phyloP scores from a whole-genome alignment of 2,797 vertebrate species.

The Spheniscus humboldti region DNA sequence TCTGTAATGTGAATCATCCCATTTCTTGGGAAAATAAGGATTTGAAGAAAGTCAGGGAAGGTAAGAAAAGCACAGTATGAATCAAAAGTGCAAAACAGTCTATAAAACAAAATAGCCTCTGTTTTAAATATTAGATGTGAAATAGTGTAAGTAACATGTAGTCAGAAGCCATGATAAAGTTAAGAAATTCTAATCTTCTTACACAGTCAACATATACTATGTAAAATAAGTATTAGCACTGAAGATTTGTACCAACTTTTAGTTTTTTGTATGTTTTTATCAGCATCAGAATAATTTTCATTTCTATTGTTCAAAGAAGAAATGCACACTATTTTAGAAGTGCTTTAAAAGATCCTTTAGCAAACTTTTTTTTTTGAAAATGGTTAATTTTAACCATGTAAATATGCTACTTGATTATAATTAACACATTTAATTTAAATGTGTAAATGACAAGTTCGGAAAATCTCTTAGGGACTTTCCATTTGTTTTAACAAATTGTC shows the following conservation, averaged over 20 bases:
- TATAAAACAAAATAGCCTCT: not conserved
- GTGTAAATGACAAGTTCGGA: not conserved
- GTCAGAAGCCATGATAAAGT: not conserved
- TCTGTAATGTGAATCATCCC: not conserved
- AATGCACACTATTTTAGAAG: not conserved
- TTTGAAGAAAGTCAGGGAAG: not conserved
- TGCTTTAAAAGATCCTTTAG: not conserved
- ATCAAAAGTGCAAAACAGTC: not conserved
- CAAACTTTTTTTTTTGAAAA: not conserved
- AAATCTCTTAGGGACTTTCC: not conserved
- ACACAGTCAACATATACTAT: rapidly evolving
- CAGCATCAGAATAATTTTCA: not conserved
- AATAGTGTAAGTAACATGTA: not conserved
- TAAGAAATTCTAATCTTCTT: not conserved
- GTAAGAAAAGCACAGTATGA: not conserved
- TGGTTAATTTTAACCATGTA: not conserved
- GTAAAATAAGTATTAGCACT: not conserved
- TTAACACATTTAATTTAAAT: not conserved
- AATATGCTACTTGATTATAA: not conserved
- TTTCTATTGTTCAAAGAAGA: not conserved
- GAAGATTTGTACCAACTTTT: not conserved
- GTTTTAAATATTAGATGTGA: not conserved
- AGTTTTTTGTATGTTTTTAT: not conserved
- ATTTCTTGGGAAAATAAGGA: not conserved
- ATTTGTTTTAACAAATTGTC: not conserved